phyloP scores from a whole-genome alignment of 2,113 vertebrate species.

The Chaetodon trifascialis region DNA sequence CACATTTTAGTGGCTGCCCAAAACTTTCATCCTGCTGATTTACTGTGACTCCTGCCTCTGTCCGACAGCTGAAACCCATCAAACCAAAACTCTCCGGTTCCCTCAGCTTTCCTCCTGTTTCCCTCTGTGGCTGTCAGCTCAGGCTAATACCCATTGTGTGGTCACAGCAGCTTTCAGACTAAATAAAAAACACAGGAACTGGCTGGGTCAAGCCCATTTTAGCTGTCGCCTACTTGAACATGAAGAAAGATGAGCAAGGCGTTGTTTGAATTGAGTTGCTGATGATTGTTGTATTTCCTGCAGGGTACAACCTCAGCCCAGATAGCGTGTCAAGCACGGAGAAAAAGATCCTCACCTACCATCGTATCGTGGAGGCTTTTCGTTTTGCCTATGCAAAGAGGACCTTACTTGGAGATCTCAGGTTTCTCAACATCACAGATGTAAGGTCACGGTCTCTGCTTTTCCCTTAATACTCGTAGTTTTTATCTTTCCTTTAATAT shows the following conservation, averaged over 20 bases:
- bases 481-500: not conserved
- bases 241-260: not conserved
- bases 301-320: conserved; percentile 90
- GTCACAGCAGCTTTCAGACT: conserved; percentile 36
- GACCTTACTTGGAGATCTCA: conserved; percentile 90
- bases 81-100: conserved; percentile 32
- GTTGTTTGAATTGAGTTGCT: not conserved
- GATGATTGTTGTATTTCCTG: conserved; percentile 29
- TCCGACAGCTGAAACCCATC: conserved; percentile 57
- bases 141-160: not conserved
- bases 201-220: conserved; percentile 6
- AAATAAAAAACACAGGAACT: conserved; percentile 37
- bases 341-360: conserved; percentile 90
- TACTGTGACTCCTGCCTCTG: conserved; percentile 50
- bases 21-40: conserved; percentile 56
- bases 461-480: too few species aligned
- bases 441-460: conserved; percentile 76
- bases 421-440: conserved; percentile 86
- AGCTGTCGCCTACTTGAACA: conserved; percentile 13
- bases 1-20: conserved; percentile 30
- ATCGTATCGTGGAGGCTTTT: conserved; percentile 94
- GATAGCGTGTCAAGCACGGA: conserved; percentile 83
- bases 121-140: conserved; percentile 39
- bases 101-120: conserved; percentile 1
- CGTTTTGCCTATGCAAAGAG: conserved; percentile 95